Percentiles rank a stretch among this genome's conserved stretches.
Evolutionary conservation across 2,888 invertebrate species (phyloP).

Genomic region (Caenorhabditis sulstoni): DNA sequence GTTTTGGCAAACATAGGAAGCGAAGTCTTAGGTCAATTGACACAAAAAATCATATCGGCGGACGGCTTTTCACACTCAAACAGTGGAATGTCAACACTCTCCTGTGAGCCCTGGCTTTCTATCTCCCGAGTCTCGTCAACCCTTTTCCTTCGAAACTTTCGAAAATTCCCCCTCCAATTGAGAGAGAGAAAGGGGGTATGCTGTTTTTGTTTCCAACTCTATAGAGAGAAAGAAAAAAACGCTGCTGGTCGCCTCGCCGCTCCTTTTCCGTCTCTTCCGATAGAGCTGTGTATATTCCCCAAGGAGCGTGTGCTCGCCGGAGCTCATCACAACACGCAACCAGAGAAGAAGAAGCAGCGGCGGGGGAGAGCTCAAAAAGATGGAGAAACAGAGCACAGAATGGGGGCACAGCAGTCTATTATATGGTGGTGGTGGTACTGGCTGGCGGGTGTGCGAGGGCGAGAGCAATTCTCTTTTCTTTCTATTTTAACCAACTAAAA

Average conservation of each 20-base stretch:
- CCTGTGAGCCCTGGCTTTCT: too few species aligned
- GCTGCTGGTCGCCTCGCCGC: slow-evolving; percentile 3
- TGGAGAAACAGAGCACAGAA: slow-evolving; percentile 18
- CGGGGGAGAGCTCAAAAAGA: slow-evolving; percentile 8
- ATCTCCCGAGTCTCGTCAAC: background rate
- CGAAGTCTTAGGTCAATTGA: slow-evolving; percentile 29
- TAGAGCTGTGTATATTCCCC: slow-evolving; percentile 45
- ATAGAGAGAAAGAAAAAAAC: slow-evolving; percentile 37
- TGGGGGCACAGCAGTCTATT: slow-evolving; percentile 57
- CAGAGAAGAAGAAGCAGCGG: background rate
- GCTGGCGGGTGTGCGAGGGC: background rate
- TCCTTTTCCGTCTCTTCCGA: slow-evolving; percentile 13
- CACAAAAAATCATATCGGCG: slow-evolving; percentile 32
- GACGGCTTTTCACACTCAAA: slow-evolving; percentile 45
- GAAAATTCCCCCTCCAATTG: slow-evolving; percentile 1
- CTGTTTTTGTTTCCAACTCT: too few species aligned
- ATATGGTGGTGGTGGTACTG: slow-evolving; percentile 10
- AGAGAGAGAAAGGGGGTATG: too few species aligned
- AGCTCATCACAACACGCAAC: slow-evolving; percentile 48
- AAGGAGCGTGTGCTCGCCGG: slow-evolving; percentile 11
- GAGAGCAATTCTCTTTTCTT: slow-evolving; percentile 17
- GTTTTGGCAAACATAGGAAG: slow-evolving; percentile 30
- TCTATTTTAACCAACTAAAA: slow-evolving; percentile 29
- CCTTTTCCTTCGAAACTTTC: slow-evolving; percentile 20
- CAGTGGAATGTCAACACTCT: slow-evolving; percentile 22